These are phyloP conservation scores for Oriolus oriolus DNA, from an alignment of 2,113 vertebrate species.

Conservation along the genomic window DNA sequence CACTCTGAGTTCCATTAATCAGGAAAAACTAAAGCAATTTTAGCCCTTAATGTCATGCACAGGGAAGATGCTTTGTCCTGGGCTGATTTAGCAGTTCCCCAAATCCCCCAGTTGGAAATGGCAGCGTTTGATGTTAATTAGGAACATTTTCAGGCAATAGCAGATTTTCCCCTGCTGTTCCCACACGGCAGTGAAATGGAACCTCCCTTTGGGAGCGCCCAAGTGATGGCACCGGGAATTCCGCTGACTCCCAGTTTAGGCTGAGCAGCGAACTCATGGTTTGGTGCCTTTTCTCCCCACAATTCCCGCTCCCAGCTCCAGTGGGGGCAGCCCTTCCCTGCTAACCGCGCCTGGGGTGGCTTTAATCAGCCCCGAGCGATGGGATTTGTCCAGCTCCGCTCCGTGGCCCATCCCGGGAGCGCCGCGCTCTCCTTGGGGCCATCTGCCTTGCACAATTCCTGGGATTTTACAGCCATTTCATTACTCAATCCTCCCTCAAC, in stretches of 20 bases:
- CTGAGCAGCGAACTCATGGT: fast-evolving
- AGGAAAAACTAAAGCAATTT: neutral
- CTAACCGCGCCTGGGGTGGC: fast-evolving
- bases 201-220: neutral
- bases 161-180: neutral
- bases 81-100: neutral
- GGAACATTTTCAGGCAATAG: neutral
- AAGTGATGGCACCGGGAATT: neutral
- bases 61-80: neutral
- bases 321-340: neutral
- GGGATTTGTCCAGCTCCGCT: neutral
- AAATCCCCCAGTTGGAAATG: neutral
- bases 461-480: neutral
- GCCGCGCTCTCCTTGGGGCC: neutral
- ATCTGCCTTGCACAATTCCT: conserved; percentile 6
- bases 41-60: neutral
- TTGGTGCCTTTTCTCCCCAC: neutral
- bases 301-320: neutral
- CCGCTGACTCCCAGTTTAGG: fast-evolving
- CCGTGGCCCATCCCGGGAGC: neutral
- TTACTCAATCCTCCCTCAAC: conserved; percentile 5
- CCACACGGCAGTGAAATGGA: fast-evolving
- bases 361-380: neutral
- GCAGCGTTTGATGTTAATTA: neutral
- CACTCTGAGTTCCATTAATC: neutral